Conservation (phyloP, 2,113 vertebrate genomes). For the Ibidorhyncha struthersii region DNA sequence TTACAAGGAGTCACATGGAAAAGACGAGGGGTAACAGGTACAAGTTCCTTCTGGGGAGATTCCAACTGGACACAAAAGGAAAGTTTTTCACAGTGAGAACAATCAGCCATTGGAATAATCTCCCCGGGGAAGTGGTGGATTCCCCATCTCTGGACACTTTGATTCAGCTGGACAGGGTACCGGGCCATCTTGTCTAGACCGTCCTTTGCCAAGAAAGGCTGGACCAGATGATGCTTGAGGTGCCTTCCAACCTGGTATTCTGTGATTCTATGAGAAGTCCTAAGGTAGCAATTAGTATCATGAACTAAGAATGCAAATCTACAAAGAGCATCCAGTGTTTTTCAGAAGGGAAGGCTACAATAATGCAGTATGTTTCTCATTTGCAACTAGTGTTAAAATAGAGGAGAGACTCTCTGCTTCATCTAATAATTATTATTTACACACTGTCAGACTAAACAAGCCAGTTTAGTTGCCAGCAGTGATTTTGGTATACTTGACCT, state of each 20-base stretch:
- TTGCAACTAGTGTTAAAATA: not conserved
- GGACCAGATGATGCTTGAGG: not conserved
- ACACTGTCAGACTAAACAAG: not conserved
- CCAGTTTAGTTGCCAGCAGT: not conserved
- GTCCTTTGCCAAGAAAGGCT: not conserved
- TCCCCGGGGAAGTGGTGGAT: not conserved
- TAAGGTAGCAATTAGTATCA: not conserved
- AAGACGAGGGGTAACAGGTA: not conserved
- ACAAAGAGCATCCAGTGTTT: not conserved
- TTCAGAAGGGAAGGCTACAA: not conserved
- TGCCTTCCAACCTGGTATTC: not conserved
- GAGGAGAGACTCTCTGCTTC: not conserved
- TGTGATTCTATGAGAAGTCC: not conserved
- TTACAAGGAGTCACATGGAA: not conserved
- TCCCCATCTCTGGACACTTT: not conserved
- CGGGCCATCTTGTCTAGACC: not conserved
- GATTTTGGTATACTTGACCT: not conserved
- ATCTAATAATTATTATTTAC: not conserved
- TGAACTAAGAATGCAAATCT: not conserved
- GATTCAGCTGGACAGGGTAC: not conserved
- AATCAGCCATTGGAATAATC: not conserved
- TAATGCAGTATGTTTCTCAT: not conserved
- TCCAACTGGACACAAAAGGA: not conserved
- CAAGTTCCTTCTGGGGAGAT: too few species aligned
- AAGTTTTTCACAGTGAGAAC: not conserved